Conservation (phyloP, 2,888 invertebrate species). For the Cheilosia vulpina region DNA sequence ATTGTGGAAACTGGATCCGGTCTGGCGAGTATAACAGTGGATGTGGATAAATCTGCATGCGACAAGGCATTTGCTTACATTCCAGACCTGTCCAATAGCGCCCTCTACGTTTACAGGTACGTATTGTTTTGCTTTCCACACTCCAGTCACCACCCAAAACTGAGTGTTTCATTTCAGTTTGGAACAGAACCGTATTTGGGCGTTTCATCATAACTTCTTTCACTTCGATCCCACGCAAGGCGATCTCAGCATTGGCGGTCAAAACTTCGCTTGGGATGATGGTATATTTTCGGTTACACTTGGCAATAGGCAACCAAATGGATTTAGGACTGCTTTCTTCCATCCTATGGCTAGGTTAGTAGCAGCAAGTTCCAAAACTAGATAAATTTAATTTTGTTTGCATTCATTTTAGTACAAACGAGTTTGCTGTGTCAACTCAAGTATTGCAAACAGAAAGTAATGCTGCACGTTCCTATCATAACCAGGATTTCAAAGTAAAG, state of each 20-base stretch:
- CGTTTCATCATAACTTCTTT: constrained; percentile 90
- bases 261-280: constrained; percentile 91
- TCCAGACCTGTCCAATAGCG: constrained; percentile 83
- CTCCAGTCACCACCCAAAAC: neutral
- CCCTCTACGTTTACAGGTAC: constrained; percentile 83
- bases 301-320: constrained; percentile 84
- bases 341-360: constrained; percentile 87
- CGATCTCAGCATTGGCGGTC: constrained; percentile 87
- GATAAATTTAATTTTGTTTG: neutral
- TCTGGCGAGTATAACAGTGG: constrained; percentile 88
- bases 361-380: neutral
- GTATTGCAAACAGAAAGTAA: constrained; percentile 85
- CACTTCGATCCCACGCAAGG: constrained; percentile 89
- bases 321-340: constrained; percentile 88
- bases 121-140: neutral
- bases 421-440: constrained; percentile 88
- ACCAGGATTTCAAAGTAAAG: constrained; percentile 84
- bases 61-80: constrained; percentile 88
- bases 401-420: constrained; percentile 85
- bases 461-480: constrained; percentile 85
- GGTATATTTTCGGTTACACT: constrained; percentile 90
- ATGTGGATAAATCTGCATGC: constrained; percentile 86
- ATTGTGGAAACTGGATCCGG: constrained; percentile 84
- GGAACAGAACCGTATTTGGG: constrained; percentile 87
- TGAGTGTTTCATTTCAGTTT: constrained; percentile 84